These are phyloP conservation scores for Caenorhabditis zanzibari DNA, from an alignment of 2,888 invertebrate genomes.

Conservation along the genomic window DNA sequence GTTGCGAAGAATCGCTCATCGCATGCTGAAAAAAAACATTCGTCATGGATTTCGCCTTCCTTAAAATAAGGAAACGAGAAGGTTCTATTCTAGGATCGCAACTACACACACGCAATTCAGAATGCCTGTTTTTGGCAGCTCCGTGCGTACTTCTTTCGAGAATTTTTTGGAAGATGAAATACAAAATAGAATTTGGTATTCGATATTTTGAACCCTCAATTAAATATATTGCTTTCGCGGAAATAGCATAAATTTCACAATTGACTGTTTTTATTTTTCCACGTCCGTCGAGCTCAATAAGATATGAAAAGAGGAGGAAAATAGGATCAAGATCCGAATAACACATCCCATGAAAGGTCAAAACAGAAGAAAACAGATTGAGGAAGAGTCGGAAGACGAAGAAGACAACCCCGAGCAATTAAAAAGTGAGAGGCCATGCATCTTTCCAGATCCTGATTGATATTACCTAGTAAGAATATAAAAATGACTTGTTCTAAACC, in stretches of 20 bases:
- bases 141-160: slow-evolving; percentile 15
- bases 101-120: slow-evolving; percentile 44
- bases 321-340: slow-evolving; percentile 14
- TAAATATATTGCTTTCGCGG: slow-evolving; percentile 1
- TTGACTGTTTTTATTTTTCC: background rate
- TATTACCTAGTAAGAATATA: background rate
- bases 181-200: slow-evolving; percentile 6
- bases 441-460: too few relatives aligned
- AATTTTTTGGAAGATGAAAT: slow-evolving; percentile 8
- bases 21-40: slow-evolving; percentile 68
- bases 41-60: slow-evolving; percentile 21
- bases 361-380: slow-evolving; percentile 35
- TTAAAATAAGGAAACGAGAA: slow-evolving; percentile 33
- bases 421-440: slow-evolving; percentile 33
- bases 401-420: slow-evolving; percentile 36
- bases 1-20: slow-evolving; percentile 74
- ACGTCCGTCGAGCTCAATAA: background rate
- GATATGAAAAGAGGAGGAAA: background rate
- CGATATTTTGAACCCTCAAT: background rate
- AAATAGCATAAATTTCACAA: background rate
- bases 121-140: slow-evolving; percentile 49
- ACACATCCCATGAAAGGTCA: slow-evolving; percentile 37
- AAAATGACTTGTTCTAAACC: background rate
- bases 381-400: background rate
- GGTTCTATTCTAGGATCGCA: slow-evolving; percentile 33